These are phyloP conservation scores for Tiphia femorata DNA, from an alignment of 2,888 invertebrate genomes.

Conservation along the genomic window DNA sequence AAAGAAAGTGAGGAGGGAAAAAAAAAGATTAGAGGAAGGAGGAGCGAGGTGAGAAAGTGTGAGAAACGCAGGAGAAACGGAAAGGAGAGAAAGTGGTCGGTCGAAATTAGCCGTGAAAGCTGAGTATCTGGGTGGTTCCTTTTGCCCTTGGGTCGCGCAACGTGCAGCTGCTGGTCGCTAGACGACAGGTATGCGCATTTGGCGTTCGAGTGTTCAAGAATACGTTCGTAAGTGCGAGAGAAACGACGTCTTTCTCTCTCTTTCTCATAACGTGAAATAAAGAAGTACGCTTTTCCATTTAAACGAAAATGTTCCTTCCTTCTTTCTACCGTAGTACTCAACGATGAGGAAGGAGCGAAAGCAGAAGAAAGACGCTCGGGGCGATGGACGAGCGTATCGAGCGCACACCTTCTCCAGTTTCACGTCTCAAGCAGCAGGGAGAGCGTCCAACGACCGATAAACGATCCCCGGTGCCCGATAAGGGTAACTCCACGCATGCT, in stretches of 20 bases:
- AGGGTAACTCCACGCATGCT: neutral
- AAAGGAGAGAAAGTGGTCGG: constrained; percentile 17
- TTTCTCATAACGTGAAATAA: too few species aligned
- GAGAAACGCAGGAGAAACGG: neutral
- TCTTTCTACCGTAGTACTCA: too few species aligned
- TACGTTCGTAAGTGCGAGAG: too few species aligned
- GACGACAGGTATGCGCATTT: constrained; percentile 55
- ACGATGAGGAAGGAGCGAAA: neutral
- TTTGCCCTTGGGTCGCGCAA: constrained; percentile 36
- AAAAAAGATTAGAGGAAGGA: neutral
- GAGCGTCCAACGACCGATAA: too few species aligned
- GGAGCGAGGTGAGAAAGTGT: neutral
- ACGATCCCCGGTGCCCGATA: neutral
- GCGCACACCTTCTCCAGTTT: too few species aligned
- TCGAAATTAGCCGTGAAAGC: constrained; percentile 35
- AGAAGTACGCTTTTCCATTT: too few species aligned
- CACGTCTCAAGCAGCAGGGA: too few species aligned
- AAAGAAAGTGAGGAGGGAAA: constrained; percentile 7
- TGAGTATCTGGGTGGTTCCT: constrained; percentile 8
- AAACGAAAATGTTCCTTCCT: too few species aligned
- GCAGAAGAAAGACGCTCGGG: neutral
- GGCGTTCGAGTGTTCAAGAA: too few species aligned
- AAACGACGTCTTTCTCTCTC: too few species aligned
- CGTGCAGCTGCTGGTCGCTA: constrained; percentile 53
- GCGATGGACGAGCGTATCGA: neutral